These are phyloP conservation scores for Arnoldichthys spilopterus DNA, from an alignment of 2,797 vertebrate species.

Conservation along the genomic window DNA sequence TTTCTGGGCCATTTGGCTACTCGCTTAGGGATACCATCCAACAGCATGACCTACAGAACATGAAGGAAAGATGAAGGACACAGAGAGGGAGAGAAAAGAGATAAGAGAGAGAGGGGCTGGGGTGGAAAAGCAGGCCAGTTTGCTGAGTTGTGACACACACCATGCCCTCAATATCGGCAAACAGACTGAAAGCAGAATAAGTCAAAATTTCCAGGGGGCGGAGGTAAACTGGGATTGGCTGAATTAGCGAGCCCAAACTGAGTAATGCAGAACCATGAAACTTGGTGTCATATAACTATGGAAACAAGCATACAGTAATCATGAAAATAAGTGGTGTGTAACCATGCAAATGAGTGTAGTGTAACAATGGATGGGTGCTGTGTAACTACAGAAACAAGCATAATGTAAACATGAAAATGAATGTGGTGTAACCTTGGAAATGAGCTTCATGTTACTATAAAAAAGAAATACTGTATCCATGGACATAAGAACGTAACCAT, in stretches of 20 bases:
- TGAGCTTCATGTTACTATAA: no score
- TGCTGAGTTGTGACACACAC: neutral
- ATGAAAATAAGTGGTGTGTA: neutral
- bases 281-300: neutral
- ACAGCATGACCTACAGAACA: slow-evolving; percentile 25
- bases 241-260: no score
- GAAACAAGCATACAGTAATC: neutral
- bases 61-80: slow-evolving; percentile 30
- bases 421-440: no score
- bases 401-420: no score
- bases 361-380: no score
- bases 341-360: neutral
- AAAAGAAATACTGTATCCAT: no score
- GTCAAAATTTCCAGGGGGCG: neutral
- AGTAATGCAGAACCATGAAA: neutral
- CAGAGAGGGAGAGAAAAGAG: neutral
- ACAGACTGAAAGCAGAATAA: neutral
- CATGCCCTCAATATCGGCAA: no score
- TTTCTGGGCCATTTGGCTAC: slow-evolving; percentile 79
- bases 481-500: no score
- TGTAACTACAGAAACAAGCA: no score
- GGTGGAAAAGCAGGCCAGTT: slow-evolving; percentile 7
- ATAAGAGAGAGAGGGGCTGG: slow-evolving; percentile 10
- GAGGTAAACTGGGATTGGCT: no score
- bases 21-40: slow-evolving; percentile 39